Evolutionary conservation across 2,888 invertebrate genomes (phyloP).

Genomic region (Himalopsyche tibetana): DNA sequence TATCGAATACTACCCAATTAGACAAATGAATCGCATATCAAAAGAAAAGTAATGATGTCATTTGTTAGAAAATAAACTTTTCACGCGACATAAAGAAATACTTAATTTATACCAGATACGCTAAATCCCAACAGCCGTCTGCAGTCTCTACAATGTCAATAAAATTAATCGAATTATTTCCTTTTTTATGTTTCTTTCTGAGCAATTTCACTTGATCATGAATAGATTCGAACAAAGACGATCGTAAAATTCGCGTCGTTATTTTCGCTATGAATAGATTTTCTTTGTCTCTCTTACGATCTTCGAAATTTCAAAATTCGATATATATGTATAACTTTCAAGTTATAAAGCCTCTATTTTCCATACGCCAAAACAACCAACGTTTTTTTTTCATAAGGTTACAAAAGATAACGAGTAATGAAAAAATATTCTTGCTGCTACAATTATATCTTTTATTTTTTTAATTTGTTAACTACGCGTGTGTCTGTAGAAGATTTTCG

Average conservation of each 20-base stretch:
- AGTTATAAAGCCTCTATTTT: neutral
- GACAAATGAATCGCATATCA: neutral
- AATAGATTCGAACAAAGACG: neutral
- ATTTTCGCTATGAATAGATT: constrained; percentile 8
- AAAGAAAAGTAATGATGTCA: neutral
- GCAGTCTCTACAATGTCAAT: neutral
- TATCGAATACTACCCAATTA: too few species aligned
- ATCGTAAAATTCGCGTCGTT: constrained; percentile 23
- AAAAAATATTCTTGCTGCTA: too few species aligned
- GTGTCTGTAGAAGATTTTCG: too few species aligned
- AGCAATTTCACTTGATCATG: neutral
- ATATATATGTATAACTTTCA: neutral
- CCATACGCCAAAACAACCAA: too few species aligned
- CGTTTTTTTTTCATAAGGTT: too few species aligned
- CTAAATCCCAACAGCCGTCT: neutral
- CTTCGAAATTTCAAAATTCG: neutral
- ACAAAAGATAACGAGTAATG: too few species aligned
- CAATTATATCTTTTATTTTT: too few species aligned
- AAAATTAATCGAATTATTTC: neutral
- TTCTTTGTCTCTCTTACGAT: neutral
- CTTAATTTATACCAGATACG: neutral
- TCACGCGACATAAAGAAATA: neutral
- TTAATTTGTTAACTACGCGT: too few species aligned
- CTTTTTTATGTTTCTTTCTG: neutral
- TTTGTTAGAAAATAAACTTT: neutral